These are phyloP conservation scores for Kryphioiulus occultus DNA, from an alignment of 2,888 invertebrate species.

Conservation along the genomic window DNA sequence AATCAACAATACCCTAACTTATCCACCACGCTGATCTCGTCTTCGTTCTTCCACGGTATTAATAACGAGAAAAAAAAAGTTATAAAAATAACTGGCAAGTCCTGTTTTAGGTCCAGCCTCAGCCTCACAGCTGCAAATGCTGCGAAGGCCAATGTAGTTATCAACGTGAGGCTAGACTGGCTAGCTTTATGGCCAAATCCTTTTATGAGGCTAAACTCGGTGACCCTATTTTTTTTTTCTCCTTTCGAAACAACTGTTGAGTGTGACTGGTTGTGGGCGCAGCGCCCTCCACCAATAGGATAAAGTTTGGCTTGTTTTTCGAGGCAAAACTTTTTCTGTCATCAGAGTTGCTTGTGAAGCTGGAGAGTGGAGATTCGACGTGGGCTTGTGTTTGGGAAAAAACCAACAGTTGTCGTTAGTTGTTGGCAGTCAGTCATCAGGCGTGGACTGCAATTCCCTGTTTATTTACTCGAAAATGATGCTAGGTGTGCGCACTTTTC, in stretches of 20 bases:
- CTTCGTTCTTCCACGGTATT: background rate
- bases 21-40: background rate
- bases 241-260: background rate
- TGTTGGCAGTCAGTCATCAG: background rate
- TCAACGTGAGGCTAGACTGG: background rate
- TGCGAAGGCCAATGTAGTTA: background rate
- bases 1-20: background rate
- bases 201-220: constrained; percentile 9
- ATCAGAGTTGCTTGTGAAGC: background rate
- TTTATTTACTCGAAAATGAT: background rate
- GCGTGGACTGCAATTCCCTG: background rate
- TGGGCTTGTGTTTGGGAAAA: no score
- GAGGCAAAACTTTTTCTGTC: background rate
- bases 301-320: background rate
- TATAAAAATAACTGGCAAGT: background rate
- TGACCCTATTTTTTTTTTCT: background rate
- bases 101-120: background rate
- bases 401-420: background rate
- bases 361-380: background rate
- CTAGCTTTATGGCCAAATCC: background rate
- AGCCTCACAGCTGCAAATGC: background rate
- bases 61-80: background rate
- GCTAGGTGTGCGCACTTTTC: background rate
- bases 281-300: background rate
- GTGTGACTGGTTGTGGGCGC: background rate